Evolutionary conservation across 2,113 vertebrate species (phyloP).

Genomic region (Channa maculata): DNA sequence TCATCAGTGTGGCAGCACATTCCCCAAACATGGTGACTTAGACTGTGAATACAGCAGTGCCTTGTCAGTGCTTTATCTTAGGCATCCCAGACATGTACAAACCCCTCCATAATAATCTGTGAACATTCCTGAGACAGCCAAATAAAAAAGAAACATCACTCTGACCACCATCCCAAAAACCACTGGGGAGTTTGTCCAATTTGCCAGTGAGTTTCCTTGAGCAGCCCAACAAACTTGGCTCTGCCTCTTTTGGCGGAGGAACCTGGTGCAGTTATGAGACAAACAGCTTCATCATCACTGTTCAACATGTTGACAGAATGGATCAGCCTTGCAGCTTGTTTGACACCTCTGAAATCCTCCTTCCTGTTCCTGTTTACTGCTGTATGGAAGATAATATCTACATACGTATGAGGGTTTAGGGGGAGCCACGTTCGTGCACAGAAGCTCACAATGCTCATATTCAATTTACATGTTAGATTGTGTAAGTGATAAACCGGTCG

Average conservation of each 20-base stretch:
- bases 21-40: slow-evolving; percentile 17
- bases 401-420: slow-evolving; percentile 14
- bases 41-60: background rate
- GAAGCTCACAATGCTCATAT: background rate
- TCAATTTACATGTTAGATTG: background rate
- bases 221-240: background rate
- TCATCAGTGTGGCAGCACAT: background rate
- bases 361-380: slow-evolving; percentile 54
- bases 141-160: slow-evolving; percentile 4
- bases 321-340: background rate
- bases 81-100: slow-evolving; percentile 36
- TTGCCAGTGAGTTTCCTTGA: background rate
- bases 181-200: background rate
- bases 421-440: background rate
- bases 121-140: slow-evolving; percentile 10
- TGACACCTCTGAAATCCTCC: background rate
- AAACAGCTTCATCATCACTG: slow-evolving; percentile 19
- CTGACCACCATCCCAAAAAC: background rate
- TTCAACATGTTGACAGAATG: slow-evolving; percentile 19
- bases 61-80: background rate
- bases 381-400: slow-evolving; percentile 41
- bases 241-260: background rate
- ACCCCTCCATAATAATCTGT: background rate
- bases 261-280: background rate
- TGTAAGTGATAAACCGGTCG: too few species aligned